phyloP scores from a whole-genome alignment of 2,797 vertebrate species.

The Valencia hispanica region DNA sequence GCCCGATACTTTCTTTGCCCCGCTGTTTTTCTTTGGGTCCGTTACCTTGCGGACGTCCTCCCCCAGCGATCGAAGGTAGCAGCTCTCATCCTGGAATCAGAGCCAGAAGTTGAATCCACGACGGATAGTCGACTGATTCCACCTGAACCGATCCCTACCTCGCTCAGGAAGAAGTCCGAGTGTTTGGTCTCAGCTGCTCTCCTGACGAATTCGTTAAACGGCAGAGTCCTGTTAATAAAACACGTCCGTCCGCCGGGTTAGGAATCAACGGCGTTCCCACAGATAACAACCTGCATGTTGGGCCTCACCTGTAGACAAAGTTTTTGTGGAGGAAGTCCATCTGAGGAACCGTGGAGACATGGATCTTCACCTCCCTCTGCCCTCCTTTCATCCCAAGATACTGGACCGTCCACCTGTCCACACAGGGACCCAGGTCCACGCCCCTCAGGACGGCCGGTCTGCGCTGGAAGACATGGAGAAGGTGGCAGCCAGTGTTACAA shows the following conservation, averaged over 20 bases:
- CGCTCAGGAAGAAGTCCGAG: conserved; percentile 88
- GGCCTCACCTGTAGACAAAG: conserved; percentile 91
- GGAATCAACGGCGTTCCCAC: no score
- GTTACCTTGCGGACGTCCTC: conserved; percentile 91
- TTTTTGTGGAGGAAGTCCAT: conserved; percentile 98
- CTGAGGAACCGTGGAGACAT: conserved; percentile 86
- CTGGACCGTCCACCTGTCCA: conserved; percentile 87
- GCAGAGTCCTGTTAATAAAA: conserved; percentile 85
- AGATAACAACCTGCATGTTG: no score
- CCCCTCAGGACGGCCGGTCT: conserved; percentile 88
- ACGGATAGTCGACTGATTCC: neutral
- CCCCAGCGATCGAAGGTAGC: conserved; percentile 93
- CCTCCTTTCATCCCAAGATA: conserved; percentile 84
- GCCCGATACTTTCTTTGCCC: no score
- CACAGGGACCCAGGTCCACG: conserved; percentile 84
- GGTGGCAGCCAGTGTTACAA: no score
- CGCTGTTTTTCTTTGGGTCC: neutral
- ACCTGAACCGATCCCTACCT: conserved; percentile 77
- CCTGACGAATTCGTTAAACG: conserved; percentile 88
- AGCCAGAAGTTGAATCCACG: neutral
- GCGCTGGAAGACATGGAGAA: conserved; percentile 75
- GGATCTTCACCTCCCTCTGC: conserved; percentile 88
- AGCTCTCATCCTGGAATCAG: conserved; percentile 88
- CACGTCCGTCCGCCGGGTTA: accelerated
- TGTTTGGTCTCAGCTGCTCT: conserved; percentile 90